phyloP scores from a whole-genome alignment of 2,797 vertebrate genomes.

The Macropus fuliginosus region DNA sequence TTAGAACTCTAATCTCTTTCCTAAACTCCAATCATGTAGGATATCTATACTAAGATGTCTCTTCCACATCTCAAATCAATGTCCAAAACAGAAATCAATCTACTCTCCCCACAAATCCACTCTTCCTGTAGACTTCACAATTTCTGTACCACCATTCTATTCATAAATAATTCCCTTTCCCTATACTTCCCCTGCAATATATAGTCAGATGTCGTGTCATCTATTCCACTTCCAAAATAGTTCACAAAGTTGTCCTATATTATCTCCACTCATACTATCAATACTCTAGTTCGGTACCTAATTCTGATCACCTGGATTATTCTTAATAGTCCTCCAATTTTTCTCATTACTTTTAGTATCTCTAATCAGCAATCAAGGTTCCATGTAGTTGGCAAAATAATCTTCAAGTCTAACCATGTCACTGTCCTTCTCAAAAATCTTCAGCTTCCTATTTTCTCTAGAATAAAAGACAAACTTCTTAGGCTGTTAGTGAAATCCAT shows the following conservation, averaged over 20 bases:
- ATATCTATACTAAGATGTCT: too few relatives aligned
- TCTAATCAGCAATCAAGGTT: slow-evolving; percentile 33
- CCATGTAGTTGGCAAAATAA: neutral
- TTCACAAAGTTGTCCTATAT: neutral
- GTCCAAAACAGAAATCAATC: too few relatives aligned
- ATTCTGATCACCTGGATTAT: neutral
- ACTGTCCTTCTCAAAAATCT: neutral
- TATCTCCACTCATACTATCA: neutral
- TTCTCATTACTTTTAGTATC: slow-evolving; percentile 14
- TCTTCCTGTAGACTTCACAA: too few relatives aligned
- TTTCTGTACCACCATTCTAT: too few relatives aligned
- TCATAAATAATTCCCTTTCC: neutral
- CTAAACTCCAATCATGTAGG: too few relatives aligned
- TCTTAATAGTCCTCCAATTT: neutral
- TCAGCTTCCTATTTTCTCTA: slow-evolving; percentile 10
- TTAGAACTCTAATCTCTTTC: too few relatives aligned
- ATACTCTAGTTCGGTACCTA: neutral
- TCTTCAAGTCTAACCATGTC: neutral
- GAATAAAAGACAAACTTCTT: slow-evolving; percentile 18
- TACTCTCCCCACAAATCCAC: too few relatives aligned
- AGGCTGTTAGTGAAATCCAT: slow-evolving; percentile 9
- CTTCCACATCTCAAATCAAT: too few relatives aligned
- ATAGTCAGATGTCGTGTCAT: neutral
- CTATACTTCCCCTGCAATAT: neutral
- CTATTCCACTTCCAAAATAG: neutral